These are phyloP conservation scores for Malthinus flaveolus DNA, from an alignment of 2,888 invertebrate genomes.

Conservation along the genomic window DNA sequence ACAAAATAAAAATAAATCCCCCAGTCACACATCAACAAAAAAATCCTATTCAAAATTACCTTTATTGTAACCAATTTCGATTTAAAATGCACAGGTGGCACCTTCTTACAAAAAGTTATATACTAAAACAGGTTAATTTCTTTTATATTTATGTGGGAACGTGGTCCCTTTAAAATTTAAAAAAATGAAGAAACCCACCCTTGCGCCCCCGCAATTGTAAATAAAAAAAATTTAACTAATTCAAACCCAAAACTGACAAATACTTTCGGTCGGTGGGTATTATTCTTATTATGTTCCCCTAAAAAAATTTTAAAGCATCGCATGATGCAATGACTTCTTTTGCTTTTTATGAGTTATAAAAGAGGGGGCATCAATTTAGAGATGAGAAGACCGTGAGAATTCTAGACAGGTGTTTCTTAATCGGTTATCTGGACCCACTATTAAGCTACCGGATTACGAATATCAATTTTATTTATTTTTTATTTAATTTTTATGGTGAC, in stretches of 20 bases:
- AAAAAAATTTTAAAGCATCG: constrained; percentile 22
- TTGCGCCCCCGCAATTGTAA: constrained; percentile 6
- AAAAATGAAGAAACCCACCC: constrained; percentile 16
- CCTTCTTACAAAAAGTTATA: constrained; percentile 24
- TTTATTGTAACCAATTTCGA: constrained; percentile 15
- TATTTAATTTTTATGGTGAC: constrained; percentile 18
- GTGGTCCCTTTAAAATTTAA: constrained; percentile 8
- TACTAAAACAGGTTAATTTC: constrained; percentile 46
- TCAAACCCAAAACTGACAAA: constrained; percentile 1
- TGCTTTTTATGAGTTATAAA: constrained; percentile 12
- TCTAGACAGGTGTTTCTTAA: constrained; percentile 50
- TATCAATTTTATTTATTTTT: constrained; percentile 31
- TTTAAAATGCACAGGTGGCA: constrained; percentile 21
- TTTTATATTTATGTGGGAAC: constrained; percentile 49
- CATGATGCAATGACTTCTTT: constrained; percentile 26
- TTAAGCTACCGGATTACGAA: constrained; percentile 51
- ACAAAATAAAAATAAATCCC: background rate
- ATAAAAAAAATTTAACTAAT: constrained; percentile 9
- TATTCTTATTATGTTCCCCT: background rate
- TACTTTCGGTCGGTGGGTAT: constrained; percentile 2
- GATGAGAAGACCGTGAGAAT: constrained; percentile 49
- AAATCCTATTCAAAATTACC: constrained; percentile 12
- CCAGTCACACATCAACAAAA: background rate
- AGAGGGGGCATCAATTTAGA: constrained; percentile 31
- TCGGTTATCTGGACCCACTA: constrained; percentile 49